Evolutionary conservation across 2,888 invertebrate species (phyloP).

Genomic region (Idaea aversata): DNA sequence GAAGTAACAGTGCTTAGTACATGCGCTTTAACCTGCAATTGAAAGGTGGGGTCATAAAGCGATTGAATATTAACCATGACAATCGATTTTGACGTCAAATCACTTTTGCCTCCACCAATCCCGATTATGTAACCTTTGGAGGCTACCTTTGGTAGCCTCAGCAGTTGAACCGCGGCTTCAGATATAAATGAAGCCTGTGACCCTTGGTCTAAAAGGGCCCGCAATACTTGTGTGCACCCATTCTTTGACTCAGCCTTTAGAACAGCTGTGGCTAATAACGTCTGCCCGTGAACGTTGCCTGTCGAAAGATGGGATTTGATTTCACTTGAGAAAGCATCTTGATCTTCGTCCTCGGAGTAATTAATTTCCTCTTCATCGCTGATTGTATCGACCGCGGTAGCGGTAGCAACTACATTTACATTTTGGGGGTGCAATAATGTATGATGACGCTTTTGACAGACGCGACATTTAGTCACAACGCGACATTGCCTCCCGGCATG

Average conservation of each 20-base stretch:
- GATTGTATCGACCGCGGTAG: slow-evolving; percentile 4
- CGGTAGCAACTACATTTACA: slow-evolving; percentile 1
- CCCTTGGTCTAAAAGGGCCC: too few relatives aligned
- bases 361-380: slow-evolving; percentile 2
- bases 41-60: too few relatives aligned
- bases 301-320: slow-evolving; percentile 5
- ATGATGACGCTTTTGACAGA: slow-evolving; percentile 12
- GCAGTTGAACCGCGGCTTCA: slow-evolving; percentile 10
- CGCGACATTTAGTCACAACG: slow-evolving; percentile 3
- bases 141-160: too few relatives aligned
- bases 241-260: neutral
- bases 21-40: too few relatives aligned
- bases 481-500: slow-evolving; percentile 7
- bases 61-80: neutral
- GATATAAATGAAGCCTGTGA: slow-evolving; percentile 19
- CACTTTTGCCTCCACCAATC: too few relatives aligned
- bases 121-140: too few relatives aligned
- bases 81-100: neutral
- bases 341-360: neutral
- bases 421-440: slow-evolving; percentile 14
- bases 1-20: too few relatives aligned
- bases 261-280: slow-evolving; percentile 6
- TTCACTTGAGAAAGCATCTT: slow-evolving; percentile 3
- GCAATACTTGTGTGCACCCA: too few relatives aligned
- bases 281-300: slow-evolving; percentile 2